Conservation (phyloP, 2,113 vertebrate genomes). For the Vanacampus margaritifer region DNA sequence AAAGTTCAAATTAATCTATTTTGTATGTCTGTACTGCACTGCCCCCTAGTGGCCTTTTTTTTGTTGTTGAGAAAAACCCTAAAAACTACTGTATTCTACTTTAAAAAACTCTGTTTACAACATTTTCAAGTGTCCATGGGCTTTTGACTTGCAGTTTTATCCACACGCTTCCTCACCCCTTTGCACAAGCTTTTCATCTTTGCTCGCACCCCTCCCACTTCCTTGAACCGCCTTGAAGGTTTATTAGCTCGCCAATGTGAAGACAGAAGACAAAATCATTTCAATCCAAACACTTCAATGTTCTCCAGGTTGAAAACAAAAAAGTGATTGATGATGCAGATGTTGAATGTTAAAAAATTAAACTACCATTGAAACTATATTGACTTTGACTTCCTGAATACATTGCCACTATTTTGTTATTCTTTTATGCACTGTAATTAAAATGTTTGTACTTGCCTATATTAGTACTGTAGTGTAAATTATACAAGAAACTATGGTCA, state of each 20-base stretch:
- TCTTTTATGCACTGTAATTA: too few relatives aligned
- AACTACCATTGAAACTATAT: conserved; percentile 67
- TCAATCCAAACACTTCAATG: conserved; percentile 1
- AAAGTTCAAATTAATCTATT: too few relatives aligned
- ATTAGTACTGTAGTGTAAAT: too few relatives aligned
- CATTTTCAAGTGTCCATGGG: conserved; percentile 22
- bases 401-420: not conserved
- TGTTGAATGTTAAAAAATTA: conserved; percentile 77
- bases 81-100: conserved; percentile 70
- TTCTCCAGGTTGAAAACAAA: conserved; percentile 44
- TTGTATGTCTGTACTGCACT: not conserved
- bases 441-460: not conserved
- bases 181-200: not conserved
- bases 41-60: not conserved
- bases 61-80: not conserved
- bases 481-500: too few relatives aligned
- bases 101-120: conserved; percentile 64
- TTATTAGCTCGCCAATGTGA: conserved; percentile 35
- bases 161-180: not conserved
- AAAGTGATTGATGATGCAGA: conserved; percentile 62
- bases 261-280: conserved; percentile 26
- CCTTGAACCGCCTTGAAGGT: not conserved
- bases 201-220: not conserved
- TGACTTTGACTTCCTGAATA: conserved; percentile 18
- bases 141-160: conserved; percentile 31